Conservation (phyloP, 2,888 invertebrate genomes). For the Panopea generosa region DNA sequence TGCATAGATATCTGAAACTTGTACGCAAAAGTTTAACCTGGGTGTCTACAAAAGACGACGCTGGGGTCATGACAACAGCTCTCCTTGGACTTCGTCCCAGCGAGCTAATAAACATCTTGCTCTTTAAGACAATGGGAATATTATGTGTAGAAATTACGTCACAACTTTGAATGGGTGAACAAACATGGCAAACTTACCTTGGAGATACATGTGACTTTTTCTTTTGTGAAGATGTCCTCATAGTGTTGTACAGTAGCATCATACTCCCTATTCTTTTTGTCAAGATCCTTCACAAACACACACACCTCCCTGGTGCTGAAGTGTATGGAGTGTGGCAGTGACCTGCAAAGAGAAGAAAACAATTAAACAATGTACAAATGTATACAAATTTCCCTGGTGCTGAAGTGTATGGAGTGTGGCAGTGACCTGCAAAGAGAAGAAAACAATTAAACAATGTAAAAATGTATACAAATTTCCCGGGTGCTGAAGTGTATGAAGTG, state of each 20-base stretch:
- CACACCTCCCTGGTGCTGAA: constrained; percentile 90
- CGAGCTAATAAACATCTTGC: too few relatives aligned
- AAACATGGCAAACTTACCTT: constrained; percentile 75
- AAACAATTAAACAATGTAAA: constrained; percentile 80
- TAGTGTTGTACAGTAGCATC: constrained; percentile 92
- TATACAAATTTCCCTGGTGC: constrained; percentile 90
- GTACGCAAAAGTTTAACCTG: too few relatives aligned
- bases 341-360: constrained; percentile 59
- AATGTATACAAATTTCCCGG: constrained; percentile 92
- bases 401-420: constrained; percentile 86
- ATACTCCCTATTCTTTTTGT: constrained; percentile 90
- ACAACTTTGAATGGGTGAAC: too few relatives aligned
- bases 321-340: constrained; percentile 85
- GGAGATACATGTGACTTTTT: constrained; percentile 87
- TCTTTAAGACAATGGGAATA: too few relatives aligned
- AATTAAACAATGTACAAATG: constrained; percentile 87
- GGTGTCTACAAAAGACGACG: too few relatives aligned
- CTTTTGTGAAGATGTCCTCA: constrained; percentile 89
- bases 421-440: constrained; percentile 66
- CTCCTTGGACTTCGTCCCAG: too few relatives aligned
- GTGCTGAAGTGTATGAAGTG: constrained; percentile 87
- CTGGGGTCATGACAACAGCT: too few relatives aligned
- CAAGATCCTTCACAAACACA: constrained; percentile 91
- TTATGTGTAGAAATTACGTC: too few relatives aligned
- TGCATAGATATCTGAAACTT: too few relatives aligned